Conservation (phyloP, 2,113 vertebrate genomes). For the Zosterops lateralis region DNA sequence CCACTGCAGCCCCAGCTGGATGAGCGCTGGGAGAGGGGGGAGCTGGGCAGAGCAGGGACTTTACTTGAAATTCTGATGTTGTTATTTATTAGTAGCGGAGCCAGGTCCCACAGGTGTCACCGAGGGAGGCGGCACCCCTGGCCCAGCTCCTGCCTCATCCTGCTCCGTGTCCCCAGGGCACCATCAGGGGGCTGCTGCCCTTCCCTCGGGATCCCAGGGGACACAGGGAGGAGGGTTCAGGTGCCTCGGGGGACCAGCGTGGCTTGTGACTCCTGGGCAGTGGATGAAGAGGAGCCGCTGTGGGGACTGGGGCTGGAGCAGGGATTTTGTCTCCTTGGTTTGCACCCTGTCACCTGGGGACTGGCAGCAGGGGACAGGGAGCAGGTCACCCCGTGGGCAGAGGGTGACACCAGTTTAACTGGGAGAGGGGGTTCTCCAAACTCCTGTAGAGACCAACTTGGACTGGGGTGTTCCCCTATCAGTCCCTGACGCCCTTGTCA, state of each 20-base stretch:
- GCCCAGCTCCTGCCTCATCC: neutral
- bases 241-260: rapidly evolving
- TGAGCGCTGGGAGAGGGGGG: neutral
- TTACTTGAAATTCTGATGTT: slow-evolving; percentile 63
- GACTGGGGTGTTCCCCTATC: neutral
- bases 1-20: neutral
- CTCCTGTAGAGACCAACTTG: neutral
- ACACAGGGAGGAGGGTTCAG: neutral
- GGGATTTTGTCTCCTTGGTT: neutral
- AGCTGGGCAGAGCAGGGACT: neutral
- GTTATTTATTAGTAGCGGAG: slow-evolving; percentile 62
- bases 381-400: neutral
- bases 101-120: neutral
- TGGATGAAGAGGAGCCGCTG: neutral
- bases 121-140: neutral
- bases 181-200: neutral
- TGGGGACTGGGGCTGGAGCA: neutral
- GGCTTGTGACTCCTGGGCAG: neutral
- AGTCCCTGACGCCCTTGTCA: neutral
- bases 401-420: neutral
- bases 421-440: neutral
- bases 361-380: neutral
- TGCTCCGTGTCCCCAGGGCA: neutral
- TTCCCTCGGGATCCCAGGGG: neutral
- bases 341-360: neutral